Conservation (phyloP, 2,797 vertebrate species). For the Champsocephalus gunnari region DNA sequence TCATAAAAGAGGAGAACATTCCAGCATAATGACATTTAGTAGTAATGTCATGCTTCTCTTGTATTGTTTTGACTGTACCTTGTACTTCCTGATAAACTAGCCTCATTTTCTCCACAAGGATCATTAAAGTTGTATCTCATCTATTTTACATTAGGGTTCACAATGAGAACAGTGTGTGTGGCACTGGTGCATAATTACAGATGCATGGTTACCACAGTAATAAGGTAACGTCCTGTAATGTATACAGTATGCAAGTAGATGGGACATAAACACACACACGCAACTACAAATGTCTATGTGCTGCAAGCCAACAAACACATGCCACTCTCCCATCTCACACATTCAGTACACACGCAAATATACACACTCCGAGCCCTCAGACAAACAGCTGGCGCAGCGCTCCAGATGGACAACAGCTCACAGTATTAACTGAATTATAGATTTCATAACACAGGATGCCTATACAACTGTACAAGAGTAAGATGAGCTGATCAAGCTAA, state of each 20-base stretch:
- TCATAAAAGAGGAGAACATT: neutral
- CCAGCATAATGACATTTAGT: neutral
- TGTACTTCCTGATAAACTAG: constrained; percentile 6
- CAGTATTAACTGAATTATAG: constrained; percentile 90
- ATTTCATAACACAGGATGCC: constrained; percentile 86
- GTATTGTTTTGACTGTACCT: neutral
- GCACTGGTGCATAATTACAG: neutral
- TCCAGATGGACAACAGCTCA: constrained; percentile 80
- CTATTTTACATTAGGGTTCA: constrained; percentile 21
- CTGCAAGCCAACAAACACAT: constrained; percentile 50
- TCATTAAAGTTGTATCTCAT: constrained; percentile 23
- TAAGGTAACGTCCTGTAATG: neutral
- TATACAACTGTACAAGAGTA: constrained; percentile 79
- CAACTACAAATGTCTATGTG: constrained; percentile 37
- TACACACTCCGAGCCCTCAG: constrained; percentile 30
- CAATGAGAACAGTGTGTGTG: constrained; percentile 4
- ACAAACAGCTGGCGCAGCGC: constrained; percentile 63
- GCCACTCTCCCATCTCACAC: constrained; percentile 45
- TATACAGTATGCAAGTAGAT: constrained; percentile 11
- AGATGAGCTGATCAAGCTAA: constrained; percentile 76
- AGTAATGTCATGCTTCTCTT: neutral
- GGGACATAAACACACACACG: constrained; percentile 14
- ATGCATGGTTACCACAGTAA: constrained; percentile 7
- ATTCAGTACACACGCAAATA: constrained; percentile 39
- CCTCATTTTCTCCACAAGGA: neutral